These are phyloP conservation scores for Protonibea diacanthus DNA, from an alignment of 2,797 vertebrate genomes.

Conservation along the genomic window DNA sequence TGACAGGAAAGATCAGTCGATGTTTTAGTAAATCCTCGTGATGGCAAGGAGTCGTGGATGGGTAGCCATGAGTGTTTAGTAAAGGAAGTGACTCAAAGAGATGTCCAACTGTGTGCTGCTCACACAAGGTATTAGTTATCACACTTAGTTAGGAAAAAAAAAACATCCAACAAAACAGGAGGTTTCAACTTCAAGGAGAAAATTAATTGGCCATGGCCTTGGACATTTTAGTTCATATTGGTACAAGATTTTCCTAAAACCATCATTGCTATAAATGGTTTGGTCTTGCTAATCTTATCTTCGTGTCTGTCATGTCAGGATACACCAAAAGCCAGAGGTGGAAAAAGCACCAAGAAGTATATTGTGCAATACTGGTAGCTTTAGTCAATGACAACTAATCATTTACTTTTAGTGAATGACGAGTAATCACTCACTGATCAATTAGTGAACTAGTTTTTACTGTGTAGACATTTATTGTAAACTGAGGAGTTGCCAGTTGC, in stretches of 20 bases:
- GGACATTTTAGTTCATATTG: background rate
- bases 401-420: background rate
- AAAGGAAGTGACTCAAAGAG: conserved; percentile 76
- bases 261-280: background rate
- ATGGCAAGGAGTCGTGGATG: conserved; percentile 75
- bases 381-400: background rate
- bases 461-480: background rate
- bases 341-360: background rate
- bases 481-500: background rate
- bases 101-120: conserved; percentile 46
- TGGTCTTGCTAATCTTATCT: background rate
- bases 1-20: conserved; percentile 77
- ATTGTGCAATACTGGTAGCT: background rate
- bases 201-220: background rate
- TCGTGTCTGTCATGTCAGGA: background rate
- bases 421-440: background rate
- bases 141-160: conserved; percentile 43
- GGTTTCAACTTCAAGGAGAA: conserved; percentile 21
- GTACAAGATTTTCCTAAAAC: conserved; percentile 2
- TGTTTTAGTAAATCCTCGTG: conserved; percentile 80
- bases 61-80: conserved; percentile 77
- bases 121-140: conserved; percentile 48
- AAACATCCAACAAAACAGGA: background rate
- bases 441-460: background rate
- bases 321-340: background rate